Percentiles rank a stretch among this genome's conserved stretches.
Conservation (phyloP, 2,888 invertebrate species). For the Saturnia pavonia region DNA sequence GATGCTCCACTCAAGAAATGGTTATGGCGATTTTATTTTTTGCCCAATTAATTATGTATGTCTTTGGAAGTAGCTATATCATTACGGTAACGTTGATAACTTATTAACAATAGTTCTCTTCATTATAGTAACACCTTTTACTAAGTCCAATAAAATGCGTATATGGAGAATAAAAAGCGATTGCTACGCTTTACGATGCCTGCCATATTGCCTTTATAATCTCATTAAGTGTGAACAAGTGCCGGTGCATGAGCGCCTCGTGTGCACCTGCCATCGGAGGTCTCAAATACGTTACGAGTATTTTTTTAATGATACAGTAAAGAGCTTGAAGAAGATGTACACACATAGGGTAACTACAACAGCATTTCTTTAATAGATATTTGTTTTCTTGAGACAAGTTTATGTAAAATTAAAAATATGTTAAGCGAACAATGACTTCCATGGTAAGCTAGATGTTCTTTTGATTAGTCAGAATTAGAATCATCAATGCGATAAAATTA, state of each 20-base stretch:
- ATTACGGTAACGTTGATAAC: neutral
- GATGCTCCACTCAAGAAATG: neutral
- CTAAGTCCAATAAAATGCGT: conserved; percentile 16
- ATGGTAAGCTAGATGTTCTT: too few relatives aligned
- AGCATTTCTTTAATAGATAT: neutral
- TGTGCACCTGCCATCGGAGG: conserved; percentile 51
- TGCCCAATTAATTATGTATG: neutral
- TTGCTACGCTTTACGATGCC: conserved; percentile 16
- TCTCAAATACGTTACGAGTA: conserved; percentile 47
- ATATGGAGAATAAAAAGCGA: conserved; percentile 13
- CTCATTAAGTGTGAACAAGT: conserved; percentile 55
- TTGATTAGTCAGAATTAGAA: too few relatives aligned
- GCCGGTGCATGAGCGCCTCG: conserved; percentile 34
- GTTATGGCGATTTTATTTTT: neutral
- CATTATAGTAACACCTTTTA: conserved; percentile 14
- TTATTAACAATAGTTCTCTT: neutral
- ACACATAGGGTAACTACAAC: neutral
- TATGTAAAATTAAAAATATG: neutral
- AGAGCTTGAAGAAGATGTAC: conserved; percentile 3
- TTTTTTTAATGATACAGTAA: conserved; percentile 40
- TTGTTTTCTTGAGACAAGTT: neutral
- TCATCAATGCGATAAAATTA: too few relatives aligned
- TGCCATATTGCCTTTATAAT: conserved; percentile 70
- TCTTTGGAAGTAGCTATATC: neutral
- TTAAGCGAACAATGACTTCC: too few relatives aligned